Evolutionary conservation across 2,113 vertebrate species (phyloP).

Genomic region (Xerus inauris): DNA sequence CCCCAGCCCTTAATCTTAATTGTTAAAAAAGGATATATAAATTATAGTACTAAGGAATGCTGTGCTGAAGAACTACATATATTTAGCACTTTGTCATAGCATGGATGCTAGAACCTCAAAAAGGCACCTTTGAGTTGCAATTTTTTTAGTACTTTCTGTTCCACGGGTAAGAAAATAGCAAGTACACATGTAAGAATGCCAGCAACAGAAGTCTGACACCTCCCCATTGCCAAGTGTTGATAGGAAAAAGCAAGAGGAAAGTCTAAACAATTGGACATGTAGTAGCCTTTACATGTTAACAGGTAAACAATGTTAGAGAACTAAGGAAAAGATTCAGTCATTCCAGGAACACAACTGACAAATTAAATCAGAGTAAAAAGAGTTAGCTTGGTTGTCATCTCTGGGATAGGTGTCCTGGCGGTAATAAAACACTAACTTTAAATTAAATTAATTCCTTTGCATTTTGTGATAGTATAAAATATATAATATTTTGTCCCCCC

Average conservation of each 20-base stretch:
- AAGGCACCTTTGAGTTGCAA: not conserved
- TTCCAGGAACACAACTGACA: not conserved
- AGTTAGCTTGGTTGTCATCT: not conserved
- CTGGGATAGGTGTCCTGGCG: not conserved
- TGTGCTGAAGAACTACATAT: not conserved
- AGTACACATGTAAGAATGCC: not conserved
- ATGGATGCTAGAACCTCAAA: not conserved
- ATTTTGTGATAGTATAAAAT: not conserved
- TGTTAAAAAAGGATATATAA: slow-evolving; percentile 16
- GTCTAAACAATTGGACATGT: not conserved
- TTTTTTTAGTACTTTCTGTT: not conserved
- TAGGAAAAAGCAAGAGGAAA: not conserved
- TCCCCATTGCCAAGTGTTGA: not conserved
- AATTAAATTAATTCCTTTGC: not conserved
- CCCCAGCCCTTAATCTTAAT: not conserved
- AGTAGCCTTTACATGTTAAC: not conserved
- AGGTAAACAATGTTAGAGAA: not conserved
- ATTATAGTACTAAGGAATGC: not conserved
- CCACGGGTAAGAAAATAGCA: not conserved
- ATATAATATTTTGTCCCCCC: too few species aligned
- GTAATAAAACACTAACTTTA: not conserved
- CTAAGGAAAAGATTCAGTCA: not conserved
- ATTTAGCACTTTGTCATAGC: slow-evolving; percentile 12
- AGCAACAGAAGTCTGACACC: not conserved
- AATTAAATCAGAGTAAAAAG: not conserved